phyloP scores from a whole-genome alignment of 2,113 vertebrate genomes.

The Antechinus flavipes region DNA sequence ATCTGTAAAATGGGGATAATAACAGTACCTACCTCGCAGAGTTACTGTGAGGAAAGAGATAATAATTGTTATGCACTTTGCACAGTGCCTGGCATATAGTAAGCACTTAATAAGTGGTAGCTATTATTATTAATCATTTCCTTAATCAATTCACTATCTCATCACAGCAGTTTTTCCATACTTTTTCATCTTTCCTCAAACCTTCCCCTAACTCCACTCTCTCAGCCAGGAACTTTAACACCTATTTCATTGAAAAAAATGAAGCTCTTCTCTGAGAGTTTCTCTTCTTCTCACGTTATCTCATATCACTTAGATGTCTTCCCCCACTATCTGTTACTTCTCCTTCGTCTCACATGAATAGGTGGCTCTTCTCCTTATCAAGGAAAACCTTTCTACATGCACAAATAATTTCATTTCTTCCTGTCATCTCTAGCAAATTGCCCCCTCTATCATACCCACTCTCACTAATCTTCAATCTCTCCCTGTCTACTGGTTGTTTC shows the following conservation, averaged over 20 bases:
- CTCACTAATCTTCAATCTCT: neutral
- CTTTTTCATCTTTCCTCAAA: neutral
- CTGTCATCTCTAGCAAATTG: neutral
- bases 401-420: neutral
- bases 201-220: neutral
- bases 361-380: neutral
- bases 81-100: neutral
- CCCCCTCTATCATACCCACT: neutral
- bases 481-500: neutral
- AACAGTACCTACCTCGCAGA: neutral
- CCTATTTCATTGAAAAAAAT: neutral
- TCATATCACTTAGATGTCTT: neutral
- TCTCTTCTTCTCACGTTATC: neutral
- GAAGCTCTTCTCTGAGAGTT: neutral
- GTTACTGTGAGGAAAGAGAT: neutral
- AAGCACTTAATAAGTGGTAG: neutral
- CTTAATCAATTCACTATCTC: neutral
- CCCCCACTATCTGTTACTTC: neutral
- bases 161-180: neutral
- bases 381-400: neutral
- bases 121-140: neutral
- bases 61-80: neutral
- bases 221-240: neutral
- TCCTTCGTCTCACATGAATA: neutral
- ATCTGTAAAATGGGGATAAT: neutral